Conservation (phyloP, 2,888 invertebrate species). For the Limnephilus rhombicus region DNA sequence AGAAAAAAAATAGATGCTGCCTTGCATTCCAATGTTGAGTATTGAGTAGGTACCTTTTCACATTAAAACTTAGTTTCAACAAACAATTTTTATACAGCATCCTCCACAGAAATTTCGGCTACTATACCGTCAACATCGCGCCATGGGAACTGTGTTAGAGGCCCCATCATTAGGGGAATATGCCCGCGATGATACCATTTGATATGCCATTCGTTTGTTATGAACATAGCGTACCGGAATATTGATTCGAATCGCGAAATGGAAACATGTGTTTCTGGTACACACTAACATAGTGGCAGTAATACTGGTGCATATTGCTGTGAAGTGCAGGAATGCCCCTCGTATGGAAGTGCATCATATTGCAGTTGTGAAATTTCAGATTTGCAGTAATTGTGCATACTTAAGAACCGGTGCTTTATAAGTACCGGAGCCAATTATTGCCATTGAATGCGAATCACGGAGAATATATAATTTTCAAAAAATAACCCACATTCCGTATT, state of each 20-base stretch:
- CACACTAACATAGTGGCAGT: neutral
- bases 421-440: neutral
- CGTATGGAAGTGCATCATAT: slow-evolving; percentile 3
- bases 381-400: neutral
- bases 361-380: slow-evolving; percentile 3
- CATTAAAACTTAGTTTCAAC: no score
- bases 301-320: neutral
- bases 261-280: slow-evolving; percentile 54
- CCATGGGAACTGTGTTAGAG: slow-evolving; percentile 63
- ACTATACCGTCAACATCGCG: neutral
- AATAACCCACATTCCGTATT: neutral
- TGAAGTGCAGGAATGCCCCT: slow-evolving; percentile 20
- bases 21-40: no score
- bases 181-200: slow-evolving; percentile 64
- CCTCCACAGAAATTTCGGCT: neutral
- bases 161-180: slow-evolving; percentile 65
- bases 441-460: neutral
- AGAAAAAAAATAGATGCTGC: no score
- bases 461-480: neutral
- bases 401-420: neutral
- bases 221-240: slow-evolving; percentile 59
- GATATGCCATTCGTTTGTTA: slow-evolving; percentile 65
- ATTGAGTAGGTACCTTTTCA: no score
- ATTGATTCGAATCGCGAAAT: slow-evolving; percentile 61
- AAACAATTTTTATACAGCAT: neutral